These are phyloP conservation scores for Oryzias woworae DNA, from an alignment of 2,113 vertebrate species.

Conservation along the genomic window DNA sequence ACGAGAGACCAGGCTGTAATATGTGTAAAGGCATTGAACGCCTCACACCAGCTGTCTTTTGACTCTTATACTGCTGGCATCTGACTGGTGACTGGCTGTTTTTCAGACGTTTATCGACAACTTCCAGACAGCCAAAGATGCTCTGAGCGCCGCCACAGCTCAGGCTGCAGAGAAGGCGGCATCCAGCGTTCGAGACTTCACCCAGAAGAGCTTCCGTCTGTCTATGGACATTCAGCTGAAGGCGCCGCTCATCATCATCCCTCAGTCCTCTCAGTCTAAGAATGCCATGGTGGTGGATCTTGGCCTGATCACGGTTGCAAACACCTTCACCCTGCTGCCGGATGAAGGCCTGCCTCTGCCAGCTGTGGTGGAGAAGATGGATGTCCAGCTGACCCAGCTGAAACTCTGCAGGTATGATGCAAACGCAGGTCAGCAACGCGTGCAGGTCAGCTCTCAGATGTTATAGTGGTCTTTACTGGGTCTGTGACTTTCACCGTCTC, in stretches of 20 bases:
- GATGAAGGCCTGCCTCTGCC: constrained; percentile 77
- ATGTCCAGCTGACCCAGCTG: constrained; percentile 86
- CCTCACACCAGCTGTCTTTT: constrained; percentile 6
- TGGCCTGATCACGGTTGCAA: constrained; percentile 89
- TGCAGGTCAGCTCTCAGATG: no score
- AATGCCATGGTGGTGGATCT: constrained; percentile 88
- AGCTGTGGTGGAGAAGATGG: constrained; percentile 88
- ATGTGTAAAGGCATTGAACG: constrained; percentile 13
- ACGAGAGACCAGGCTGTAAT: no score
- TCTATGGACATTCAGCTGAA: constrained; percentile 86
- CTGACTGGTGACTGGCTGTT: background rate
- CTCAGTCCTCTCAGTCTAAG: constrained; percentile 86
- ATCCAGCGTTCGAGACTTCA: constrained; percentile 87
- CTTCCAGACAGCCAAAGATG: constrained; percentile 90
- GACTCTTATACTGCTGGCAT: no score
- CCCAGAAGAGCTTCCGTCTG: constrained; percentile 91
- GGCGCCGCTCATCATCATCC: constrained; percentile 91
- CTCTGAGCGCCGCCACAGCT: constrained; percentile 85
- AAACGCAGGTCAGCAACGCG: background rate
- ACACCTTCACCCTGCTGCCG: constrained; percentile 82
- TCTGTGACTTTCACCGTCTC: no score
- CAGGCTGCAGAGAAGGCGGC: constrained; percentile 94
- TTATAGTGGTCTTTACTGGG: no score
- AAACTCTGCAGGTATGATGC: constrained; percentile 86
- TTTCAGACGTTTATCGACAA: constrained; percentile 88